These are phyloP conservation scores for Vimba vimba DNA, from an alignment of 2,113 vertebrate species.

Conservation along the genomic window DNA sequence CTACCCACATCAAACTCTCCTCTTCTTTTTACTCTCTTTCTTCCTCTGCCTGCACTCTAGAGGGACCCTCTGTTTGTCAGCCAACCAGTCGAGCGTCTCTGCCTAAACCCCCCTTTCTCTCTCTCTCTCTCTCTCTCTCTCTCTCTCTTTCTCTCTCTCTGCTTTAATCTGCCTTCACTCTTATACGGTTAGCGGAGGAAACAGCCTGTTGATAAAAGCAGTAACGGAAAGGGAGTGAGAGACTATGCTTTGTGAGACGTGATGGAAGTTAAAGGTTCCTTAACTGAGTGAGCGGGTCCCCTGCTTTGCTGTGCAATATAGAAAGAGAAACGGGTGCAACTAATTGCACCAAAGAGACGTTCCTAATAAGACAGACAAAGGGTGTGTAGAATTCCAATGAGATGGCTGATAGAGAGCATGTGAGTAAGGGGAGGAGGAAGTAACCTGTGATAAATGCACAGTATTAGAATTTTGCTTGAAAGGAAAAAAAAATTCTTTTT, in stretches of 20 bases:
- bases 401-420: conserved; percentile 28
- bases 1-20: conserved; percentile 77
- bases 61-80: conserved; percentile 81
- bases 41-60: conserved; percentile 71
- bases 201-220: conserved; percentile 63
- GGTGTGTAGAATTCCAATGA: conserved; percentile 52
- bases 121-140: conserved; percentile 49
- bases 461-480: not conserved
- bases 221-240: conserved; percentile 38
- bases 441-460: not conserved
- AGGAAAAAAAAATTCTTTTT: not conserved
- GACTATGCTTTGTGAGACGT: conserved; percentile 30
- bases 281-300: conserved; percentile 31
- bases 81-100: conserved; percentile 77
- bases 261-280: conserved; percentile 26
- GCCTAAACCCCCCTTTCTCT: conserved; percentile 61
- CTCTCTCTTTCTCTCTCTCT: conserved; percentile 44
- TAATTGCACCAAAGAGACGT: conserved; percentile 58
- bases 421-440: conserved; percentile 1
- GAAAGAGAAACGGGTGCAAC: conserved; percentile 40
- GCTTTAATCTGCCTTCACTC: conserved; percentile 56
- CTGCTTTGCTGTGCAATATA: conserved; percentile 43
- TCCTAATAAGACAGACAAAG: conserved; percentile 58
- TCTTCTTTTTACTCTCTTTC: conserved; percentile 66
- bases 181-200: conserved; percentile 49